phyloP scores from a whole-genome alignment of 2,888 invertebrate genomes.

The Zygogramma bicolorata region DNA sequence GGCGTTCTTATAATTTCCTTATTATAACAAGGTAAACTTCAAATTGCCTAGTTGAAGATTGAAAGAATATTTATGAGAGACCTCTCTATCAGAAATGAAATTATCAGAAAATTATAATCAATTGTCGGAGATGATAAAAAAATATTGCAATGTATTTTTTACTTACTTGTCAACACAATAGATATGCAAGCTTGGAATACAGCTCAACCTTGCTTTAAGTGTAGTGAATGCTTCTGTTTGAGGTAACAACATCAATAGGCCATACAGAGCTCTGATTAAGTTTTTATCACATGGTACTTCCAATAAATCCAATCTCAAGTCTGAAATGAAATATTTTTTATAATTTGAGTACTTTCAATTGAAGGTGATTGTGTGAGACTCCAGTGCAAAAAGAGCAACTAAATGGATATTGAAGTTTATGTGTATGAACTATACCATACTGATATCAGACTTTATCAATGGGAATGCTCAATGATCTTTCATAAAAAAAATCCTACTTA shows the following conservation, averaged over 20 bases:
- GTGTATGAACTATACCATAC: too few species aligned
- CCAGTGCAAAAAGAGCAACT: too few species aligned
- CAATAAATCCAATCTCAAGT: conserved; percentile 91
- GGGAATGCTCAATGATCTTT: too few species aligned
- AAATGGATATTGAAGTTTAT: too few species aligned
- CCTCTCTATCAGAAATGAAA: too few species aligned
- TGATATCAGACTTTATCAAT: too few species aligned
- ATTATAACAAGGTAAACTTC: too few species aligned
- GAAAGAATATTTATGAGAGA: too few species aligned
- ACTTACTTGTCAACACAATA: conserved; percentile 69
- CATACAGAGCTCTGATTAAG: conserved; percentile 91
- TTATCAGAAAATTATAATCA: too few species aligned
- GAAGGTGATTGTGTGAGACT: not conserved
- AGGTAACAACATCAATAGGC: conserved; percentile 95
- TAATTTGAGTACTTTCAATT: not conserved
- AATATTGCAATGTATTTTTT: not conserved
- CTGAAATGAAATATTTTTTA: conserved; percentile 69
- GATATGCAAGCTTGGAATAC: conserved; percentile 77
- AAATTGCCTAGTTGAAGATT: too few species aligned
- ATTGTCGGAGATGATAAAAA: too few species aligned
- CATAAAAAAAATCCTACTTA: conserved; percentile 73
- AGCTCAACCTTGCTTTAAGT: conserved; percentile 83
- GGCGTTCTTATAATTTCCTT: too few species aligned
- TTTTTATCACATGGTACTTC: conserved; percentile 81
- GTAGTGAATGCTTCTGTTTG: conserved; percentile 97